A percentile compares a stretch with the other conserved stretches of the same genome.
These are phyloP conservation scores for Notarius quadriscutis DNA, from an alignment of 2,113 vertebrate species.

Conservation along the genomic window DNA sequence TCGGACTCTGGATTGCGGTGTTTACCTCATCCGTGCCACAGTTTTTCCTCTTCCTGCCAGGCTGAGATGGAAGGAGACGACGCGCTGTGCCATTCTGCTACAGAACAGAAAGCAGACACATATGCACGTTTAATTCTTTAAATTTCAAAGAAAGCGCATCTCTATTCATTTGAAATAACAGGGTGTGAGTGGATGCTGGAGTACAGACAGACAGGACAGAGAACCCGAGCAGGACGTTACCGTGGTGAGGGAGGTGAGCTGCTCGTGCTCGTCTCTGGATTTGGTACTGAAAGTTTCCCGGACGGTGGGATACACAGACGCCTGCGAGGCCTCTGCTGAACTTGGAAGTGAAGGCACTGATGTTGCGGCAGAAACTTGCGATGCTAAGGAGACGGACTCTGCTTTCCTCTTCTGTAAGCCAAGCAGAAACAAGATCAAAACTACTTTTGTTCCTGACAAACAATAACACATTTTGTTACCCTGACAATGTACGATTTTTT, in stretches of 20 bases:
- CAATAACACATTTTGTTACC: not conserved
- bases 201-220: not conserved
- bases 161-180: not conserved
- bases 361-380: conserved; percentile 74
- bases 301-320: conserved; percentile 79
- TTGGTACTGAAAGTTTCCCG: conserved; percentile 71
- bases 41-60: conserved; percentile 88
- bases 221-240: conserved; percentile 49
- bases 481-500: not conserved
- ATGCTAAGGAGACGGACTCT: conserved; percentile 77
- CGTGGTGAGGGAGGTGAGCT: conserved; percentile 68
- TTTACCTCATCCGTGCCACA: conserved; percentile 85
- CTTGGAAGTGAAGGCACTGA: conserved; percentile 76
- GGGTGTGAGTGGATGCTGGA: too few relatives aligned
- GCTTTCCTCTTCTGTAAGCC: conserved; percentile 86
- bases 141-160: not conserved
- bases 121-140: not conserved
- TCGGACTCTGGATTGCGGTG: not conserved
- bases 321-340: conserved; percentile 79
- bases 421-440: conserved; percentile 36
- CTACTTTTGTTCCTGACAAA: not conserved
- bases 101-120: not conserved
- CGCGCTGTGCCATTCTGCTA: conserved; percentile 84
- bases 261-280: conserved; percentile 74
- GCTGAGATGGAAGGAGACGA: conserved; percentile 77